These are phyloP conservation scores for Oceanites oceanicus DNA, from an alignment of 2,113 vertebrate genomes.

Conservation along the genomic window DNA sequence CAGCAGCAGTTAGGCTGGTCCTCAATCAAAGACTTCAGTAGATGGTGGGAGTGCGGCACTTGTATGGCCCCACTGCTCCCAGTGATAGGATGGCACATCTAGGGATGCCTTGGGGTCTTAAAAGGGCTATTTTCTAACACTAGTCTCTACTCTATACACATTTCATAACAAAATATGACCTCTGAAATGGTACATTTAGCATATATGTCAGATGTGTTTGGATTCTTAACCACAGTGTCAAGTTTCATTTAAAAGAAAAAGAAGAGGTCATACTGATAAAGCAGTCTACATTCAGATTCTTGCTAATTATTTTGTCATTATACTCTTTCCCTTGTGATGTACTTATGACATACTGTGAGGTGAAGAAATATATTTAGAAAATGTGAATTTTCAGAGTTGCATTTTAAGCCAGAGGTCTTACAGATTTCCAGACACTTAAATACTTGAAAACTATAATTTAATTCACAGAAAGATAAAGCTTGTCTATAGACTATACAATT, in stretches of 20 bases:
- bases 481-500: background rate
- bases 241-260: background rate
- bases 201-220: background rate
- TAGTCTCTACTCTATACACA: background rate
- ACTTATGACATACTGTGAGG: background rate
- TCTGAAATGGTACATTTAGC: background rate
- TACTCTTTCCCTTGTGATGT: background rate
- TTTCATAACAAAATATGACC: background rate
- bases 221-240: background rate
- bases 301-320: background rate
- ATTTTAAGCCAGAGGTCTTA: background rate
- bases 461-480: slow-evolving; percentile 6
- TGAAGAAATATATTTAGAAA: background rate
- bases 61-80: fast-evolving
- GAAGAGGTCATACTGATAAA: background rate
- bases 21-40: background rate
- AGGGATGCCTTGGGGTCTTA: background rate
- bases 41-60: fast-evolving
- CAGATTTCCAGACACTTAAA: background rate
- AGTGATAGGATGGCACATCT: background rate
- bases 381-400: background rate
- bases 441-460: background rate
- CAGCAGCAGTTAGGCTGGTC: background rate
- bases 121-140: background rate
- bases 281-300: background rate